These are phyloP conservation scores for Drosophila paulistorum DNA, from an alignment of 1,140 invertebrate genomes.

Conservation along the genomic window DNA sequence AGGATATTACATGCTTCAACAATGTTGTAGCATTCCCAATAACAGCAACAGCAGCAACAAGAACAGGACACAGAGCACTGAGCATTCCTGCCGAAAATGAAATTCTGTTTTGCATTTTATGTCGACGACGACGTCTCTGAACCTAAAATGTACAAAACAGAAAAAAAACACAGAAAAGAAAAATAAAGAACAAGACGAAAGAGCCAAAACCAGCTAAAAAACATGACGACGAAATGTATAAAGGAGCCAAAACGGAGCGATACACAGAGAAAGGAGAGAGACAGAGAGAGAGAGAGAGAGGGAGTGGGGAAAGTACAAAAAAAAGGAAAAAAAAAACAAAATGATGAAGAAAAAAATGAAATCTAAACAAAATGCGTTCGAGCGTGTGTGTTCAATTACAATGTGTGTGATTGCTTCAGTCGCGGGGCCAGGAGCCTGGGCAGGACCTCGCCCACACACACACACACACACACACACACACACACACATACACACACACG, in stretches of 20 bases:
- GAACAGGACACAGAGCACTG: constrained; percentile 29
- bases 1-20: constrained; percentile 82
- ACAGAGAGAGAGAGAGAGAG: constrained; percentile 23
- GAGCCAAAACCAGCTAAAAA: constrained; percentile 36
- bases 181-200: constrained; percentile 25
- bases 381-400: constrained; percentile 82
- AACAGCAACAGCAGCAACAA: constrained; percentile 53
- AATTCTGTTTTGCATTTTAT: constrained; percentile 82
- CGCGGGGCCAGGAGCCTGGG: constrained; percentile 26
- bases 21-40: constrained; percentile 81
- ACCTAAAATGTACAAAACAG: constrained; percentile 69
- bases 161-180: constrained; percentile 31
- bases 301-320: constrained; percentile 10
- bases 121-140: constrained; percentile 80
- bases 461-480: constrained; percentile 41
- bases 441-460: constrained; percentile 41
- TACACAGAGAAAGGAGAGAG: constrained; percentile 36
- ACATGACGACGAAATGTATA: constrained; percentile 39
- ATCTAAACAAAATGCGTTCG: constrained; percentile 82
- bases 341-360: constrained; percentile 64
- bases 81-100: constrained; percentile 81
- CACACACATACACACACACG: constrained; percentile 37
- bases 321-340: constrained; percentile 16
- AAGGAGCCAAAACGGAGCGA: constrained; percentile 41
- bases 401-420: constrained; percentile 81